Conservation (phyloP, 2,888 invertebrate genomes). For the Drosophila prolongata region DNA sequence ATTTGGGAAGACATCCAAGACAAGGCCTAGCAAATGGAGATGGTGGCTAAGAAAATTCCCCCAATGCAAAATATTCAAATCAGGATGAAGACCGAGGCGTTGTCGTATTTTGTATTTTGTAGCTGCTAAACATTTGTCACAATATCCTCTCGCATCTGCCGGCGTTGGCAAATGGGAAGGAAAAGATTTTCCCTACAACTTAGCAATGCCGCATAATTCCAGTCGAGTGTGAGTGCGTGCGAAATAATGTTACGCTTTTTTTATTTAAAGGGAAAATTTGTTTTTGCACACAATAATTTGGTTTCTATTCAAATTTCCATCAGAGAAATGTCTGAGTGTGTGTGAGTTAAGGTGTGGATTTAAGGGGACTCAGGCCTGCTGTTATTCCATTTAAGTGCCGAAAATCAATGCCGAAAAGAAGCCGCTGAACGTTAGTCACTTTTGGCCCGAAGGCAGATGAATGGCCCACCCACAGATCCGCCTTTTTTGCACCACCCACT, state of each 20-base stretch:
- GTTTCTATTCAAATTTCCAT: constrained; percentile 65
- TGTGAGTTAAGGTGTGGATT: constrained; percentile 16
- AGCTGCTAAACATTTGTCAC: constrained; percentile 75
- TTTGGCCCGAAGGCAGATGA: constrained; percentile 34
- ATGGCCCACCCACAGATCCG: constrained; percentile 13
- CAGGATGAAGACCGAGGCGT: constrained; percentile 20
- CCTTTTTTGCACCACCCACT: constrained; percentile 4
- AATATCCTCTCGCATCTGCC: constrained; percentile 51
- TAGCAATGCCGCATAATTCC: constrained; percentile 32
- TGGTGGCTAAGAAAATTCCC: constrained; percentile 3
- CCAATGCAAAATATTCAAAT: constrained; percentile 46
- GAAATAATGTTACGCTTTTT: constrained; percentile 40
- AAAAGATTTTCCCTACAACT: constrained; percentile 54
- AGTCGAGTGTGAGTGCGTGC: constrained; percentile 8
- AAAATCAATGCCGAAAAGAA: constrained; percentile 41
- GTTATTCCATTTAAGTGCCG: constrained; percentile 40
- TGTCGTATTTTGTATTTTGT: constrained; percentile 52
- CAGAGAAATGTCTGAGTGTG: constrained; percentile 15
- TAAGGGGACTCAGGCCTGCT: constrained; percentile 9
- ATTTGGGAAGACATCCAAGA: constrained; percentile 34
- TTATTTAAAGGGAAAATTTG: constrained; percentile 68
- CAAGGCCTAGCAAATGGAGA: constrained; percentile 44
- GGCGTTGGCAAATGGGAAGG: constrained; percentile 57
- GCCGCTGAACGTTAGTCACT: constrained; percentile 47
- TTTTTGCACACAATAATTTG: constrained; percentile 68